These are phyloP conservation scores for Xestia c-nigrum DNA, from an alignment of 2,888 invertebrate genomes.

Conservation along the genomic window DNA sequence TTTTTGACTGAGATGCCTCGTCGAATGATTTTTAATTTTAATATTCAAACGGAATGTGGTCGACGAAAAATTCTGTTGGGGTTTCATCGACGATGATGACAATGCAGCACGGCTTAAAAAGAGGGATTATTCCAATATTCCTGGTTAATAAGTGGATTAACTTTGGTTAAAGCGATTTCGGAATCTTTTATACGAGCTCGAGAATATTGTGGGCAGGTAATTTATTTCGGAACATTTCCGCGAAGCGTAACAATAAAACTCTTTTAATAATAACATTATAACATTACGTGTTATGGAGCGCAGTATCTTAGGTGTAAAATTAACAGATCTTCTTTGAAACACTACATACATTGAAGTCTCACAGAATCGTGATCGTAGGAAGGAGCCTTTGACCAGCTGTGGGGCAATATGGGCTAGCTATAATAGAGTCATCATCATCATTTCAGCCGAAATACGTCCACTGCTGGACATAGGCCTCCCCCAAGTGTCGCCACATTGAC, in stretches of 20 bases:
- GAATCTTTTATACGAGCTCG: conserved; percentile 3
- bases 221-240: background rate
- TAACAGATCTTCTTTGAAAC: too few relatives aligned
- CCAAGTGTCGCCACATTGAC: too few relatives aligned
- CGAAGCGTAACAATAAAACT: background rate
- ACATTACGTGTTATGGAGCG: too few relatives aligned
- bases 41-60: conserved; percentile 33
- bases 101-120: conserved; percentile 43
- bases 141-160: conserved; percentile 34
- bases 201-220: background rate
- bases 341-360: too few relatives aligned
- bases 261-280: background rate
- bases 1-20: conserved; percentile 24
- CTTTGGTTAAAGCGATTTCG: conserved; percentile 9
- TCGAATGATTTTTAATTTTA: conserved; percentile 49
- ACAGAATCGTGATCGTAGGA: too few relatives aligned
- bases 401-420: too few relatives aligned
- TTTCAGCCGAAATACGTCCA: too few relatives aligned
- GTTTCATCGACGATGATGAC: conserved; percentile 39
- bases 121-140: conserved; percentile 31
- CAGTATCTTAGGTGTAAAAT: too few relatives aligned
- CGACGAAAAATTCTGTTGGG: conserved; percentile 28
- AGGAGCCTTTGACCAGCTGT: too few relatives aligned
- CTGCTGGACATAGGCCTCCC: too few relatives aligned
- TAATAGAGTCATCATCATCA: too few relatives aligned